Base-by-base conservation (phyloP, 92 coral and sea anemone species). In the Umimayanthus kanabou region DNA sequence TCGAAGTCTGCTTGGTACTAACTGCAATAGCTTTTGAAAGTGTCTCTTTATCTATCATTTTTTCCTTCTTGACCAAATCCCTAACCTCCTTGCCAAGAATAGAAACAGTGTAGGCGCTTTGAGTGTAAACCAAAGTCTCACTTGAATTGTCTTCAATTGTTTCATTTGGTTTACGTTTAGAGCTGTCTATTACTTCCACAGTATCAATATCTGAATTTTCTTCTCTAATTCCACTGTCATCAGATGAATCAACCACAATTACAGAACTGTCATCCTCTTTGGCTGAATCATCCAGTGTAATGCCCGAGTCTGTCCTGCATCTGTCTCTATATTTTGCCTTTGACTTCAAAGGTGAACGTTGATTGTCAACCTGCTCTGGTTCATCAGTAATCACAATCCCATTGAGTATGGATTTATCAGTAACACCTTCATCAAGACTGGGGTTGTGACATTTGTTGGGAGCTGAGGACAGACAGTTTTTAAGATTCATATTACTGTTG, bases 271-370 rank as follows among this genome's bases (percentile, higher is more conserved):
- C 85, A 10, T 80, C 85, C 25, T 80, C 40, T 80, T 80, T 80
- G 55, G 47, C 18, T 11, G 53, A 80, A 58, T 57, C 30, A 55
- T 80, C 72, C 30, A 58, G 42, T 15, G 25, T 20, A 25, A 61
- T 33, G 6, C 50, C 85, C 4, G 85, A 80, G 85, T 80, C 50
- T 25, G 53, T 80, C n/a, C 85, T 80, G 8, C 22, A 65, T 61
- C 85, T 80, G 26, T 37, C 73, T 20, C 50, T 18, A 9, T 39
- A 18, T 22, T 33, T 39, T n/a, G 61, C 45, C 71, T 30, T 39
- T 16, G 29, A 33, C 14, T 13, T 14, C 26, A 33, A 14, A 80
- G 30, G 47, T 25, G 20, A 58, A 25, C 4, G 6, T 7, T 58
- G 26, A 37, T 39, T 30, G 50, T 61, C 18, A 3, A 22, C 9